Evolutionary conservation across 2,113 vertebrate species (phyloP).

Genomic region (Spermophilus dauricus): DNA sequence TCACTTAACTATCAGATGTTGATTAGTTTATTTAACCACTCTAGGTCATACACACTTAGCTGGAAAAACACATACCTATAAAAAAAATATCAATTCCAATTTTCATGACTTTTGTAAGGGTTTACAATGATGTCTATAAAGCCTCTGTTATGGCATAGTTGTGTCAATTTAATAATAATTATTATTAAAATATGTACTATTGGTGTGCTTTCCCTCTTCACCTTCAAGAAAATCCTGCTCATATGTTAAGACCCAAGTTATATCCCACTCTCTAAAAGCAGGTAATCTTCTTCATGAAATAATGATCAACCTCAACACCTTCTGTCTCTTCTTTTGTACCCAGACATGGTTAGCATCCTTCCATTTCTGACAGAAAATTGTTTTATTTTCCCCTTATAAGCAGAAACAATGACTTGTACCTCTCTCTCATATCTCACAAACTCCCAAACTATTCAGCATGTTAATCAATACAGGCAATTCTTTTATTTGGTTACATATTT

Average conservation of each 20-base stretch:
- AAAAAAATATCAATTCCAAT: not conserved
- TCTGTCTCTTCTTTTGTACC: not conserved
- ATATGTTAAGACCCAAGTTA: not conserved
- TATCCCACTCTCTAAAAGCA: not conserved
- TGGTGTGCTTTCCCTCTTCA: conserved; percentile 21
- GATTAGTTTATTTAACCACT: not conserved
- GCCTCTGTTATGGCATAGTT: not conserved
- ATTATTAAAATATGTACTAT: not conserved
- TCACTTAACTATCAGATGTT: not conserved
- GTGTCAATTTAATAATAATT: not conserved
- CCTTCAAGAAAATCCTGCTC: not conserved
- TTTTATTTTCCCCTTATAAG: not conserved
- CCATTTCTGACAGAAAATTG: not conserved
- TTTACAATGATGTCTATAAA: not conserved
- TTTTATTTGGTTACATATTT: not conserved
- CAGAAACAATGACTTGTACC: not conserved
- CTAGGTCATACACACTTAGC: not conserved
- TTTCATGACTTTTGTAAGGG: not conserved
- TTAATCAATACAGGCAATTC: not conserved
- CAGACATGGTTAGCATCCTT: not conserved
- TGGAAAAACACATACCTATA: not conserved
- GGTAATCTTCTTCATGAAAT: not conserved
- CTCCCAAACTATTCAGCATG: not conserved
- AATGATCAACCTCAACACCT: not conserved
- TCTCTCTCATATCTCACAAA: not conserved